These are phyloP conservation scores for Marcusenius ussheri DNA, from an alignment of 2,113 vertebrate species.

Conservation along the genomic window DNA sequence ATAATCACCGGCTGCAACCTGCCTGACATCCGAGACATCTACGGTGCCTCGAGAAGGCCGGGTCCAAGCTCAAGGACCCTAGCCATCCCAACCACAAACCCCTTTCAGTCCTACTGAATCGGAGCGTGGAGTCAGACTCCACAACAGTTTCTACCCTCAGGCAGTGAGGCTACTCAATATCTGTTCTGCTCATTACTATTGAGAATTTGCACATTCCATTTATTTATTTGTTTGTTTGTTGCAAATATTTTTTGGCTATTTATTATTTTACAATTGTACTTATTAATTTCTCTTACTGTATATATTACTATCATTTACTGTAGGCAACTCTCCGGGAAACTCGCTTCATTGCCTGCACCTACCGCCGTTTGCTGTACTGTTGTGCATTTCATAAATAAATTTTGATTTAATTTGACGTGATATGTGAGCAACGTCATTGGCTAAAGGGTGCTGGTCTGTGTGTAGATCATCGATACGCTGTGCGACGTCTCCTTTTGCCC, in stretches of 20 bases:
- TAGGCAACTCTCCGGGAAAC: neutral
- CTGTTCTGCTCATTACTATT: neutral
- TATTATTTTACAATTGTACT: neutral
- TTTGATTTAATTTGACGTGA: neutral
- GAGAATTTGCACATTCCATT: neutral
- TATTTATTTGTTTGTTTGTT: neutral
- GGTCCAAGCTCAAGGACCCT: neutral
- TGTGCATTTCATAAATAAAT: neutral
- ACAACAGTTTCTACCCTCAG: neutral
- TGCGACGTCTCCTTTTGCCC: neutral
- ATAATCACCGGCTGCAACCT: neutral
- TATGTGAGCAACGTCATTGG: neutral
- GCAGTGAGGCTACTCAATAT: neutral
- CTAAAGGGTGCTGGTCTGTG: constrained; percentile 15
- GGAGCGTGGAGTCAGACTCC: neutral
- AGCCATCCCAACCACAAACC: neutral
- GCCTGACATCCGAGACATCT: neutral
- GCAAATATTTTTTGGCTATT: neutral
- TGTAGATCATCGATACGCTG: constrained; percentile 21
- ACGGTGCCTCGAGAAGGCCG: neutral
- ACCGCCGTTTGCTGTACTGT: neutral
- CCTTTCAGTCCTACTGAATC: neutral
- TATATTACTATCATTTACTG: neutral
- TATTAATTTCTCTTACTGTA: neutral
- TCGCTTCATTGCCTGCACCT: neutral